Evolutionary conservation across 2,113 vertebrate species (phyloP), one percentile per base, ranked within the genome.

Genomic region (Gallinago undulata): DNA sequence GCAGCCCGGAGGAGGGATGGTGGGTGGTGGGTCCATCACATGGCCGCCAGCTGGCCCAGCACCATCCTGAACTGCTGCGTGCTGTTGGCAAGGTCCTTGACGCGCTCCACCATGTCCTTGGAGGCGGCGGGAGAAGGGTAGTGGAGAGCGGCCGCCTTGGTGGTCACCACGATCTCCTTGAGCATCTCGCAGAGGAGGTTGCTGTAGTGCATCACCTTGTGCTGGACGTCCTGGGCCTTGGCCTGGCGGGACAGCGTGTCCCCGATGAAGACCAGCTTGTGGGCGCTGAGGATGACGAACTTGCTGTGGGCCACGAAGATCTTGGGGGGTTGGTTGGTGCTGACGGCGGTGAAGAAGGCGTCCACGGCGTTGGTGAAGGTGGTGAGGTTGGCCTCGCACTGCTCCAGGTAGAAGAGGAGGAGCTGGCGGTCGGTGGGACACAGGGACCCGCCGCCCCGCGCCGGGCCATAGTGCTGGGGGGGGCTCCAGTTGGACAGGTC

Each of bases 221-320:
- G 98, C 81, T 99, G 98, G 55, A 99, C 97, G 0, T 99, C 99
- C 1, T 98, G 98, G 7, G 98, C 98, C 97, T 99, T 99, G 94
- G 99, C 99, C 97, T 99, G 99, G 51, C 99, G 99, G 0, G 99
- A 99, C 89, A 99, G 97, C 0, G 99, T 99, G 98, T 99, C 99
- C 13, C 99, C 99, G 0, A 99, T 99, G 97, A 99, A 99, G 56
- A 99, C 99, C 9, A 99, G 98, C 98, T 99, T 99, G 97, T 99
- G 99, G 13, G 99, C 99, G 0, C 99, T 99, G 89, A 99, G 99
- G 96, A 99, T 99, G 98, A 99, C 99, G 0, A 99, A 99, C 93
- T 99, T 99, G 98, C 99, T 99, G 98, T 99, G 99, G 1, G 99
- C 99, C 94, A 99, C 99, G 0, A 99, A 99, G 96, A 99, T 99